These are phyloP conservation scores for Neogale vison DNA, from an alignment of 2,113 vertebrate species.

Conservation along the genomic window DNA sequence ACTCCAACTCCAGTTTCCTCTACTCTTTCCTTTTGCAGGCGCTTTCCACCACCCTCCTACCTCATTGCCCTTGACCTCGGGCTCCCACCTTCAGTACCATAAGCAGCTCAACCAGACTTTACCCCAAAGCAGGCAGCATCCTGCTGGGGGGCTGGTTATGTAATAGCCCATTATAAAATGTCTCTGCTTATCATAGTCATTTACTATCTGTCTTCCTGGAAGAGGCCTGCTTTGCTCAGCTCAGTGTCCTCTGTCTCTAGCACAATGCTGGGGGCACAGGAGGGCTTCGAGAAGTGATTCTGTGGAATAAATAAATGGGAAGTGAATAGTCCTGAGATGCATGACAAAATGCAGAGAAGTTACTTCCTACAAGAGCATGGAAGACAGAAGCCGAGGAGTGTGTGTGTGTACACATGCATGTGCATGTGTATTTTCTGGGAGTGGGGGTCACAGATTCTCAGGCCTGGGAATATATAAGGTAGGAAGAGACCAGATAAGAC, in stretches of 20 bases:
- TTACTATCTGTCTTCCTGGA: neutral
- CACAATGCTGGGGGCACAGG: neutral
- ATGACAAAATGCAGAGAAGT: neutral
- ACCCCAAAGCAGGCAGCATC: neutral
- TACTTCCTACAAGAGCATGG: neutral
- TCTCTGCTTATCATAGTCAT: neutral
- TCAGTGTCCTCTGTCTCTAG: neutral
- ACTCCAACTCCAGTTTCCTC: neutral
- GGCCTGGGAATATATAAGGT: neutral
- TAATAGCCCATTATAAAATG: neutral
- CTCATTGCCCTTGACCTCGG: neutral
- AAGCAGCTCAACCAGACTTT: neutral
- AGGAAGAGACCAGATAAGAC: constrained; percentile 57
- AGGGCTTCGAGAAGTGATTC: neutral
- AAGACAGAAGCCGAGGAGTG: neutral
- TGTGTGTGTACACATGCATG: too few species aligned
- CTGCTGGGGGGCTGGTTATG: neutral
- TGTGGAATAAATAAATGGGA: neutral
- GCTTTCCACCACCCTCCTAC: neutral
- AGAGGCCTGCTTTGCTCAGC: neutral
- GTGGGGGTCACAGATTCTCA: neutral
- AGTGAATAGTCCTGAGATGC: neutral
- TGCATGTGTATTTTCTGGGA: neutral
- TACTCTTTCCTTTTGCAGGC: neutral
- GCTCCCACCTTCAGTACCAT: neutral